A percentile compares a stretch with the other conserved stretches of the same genome.
Conservation (phyloP, 2,888 invertebrate genomes). For the Noctua pronuba region DNA sequence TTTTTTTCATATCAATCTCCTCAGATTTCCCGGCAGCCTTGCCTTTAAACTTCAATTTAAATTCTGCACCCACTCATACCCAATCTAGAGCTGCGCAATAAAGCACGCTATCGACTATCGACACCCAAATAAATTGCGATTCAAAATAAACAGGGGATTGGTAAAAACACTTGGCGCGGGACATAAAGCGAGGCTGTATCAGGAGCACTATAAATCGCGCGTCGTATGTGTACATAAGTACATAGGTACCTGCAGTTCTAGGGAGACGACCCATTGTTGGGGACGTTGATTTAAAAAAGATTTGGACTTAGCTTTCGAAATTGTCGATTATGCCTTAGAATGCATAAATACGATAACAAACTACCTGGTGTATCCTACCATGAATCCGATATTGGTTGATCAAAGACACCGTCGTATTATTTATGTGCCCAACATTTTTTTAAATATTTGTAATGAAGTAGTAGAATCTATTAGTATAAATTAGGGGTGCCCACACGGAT, state of each 20-base stretch:
- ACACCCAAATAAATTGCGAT: constrained; percentile 67
- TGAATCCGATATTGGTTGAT: not conserved
- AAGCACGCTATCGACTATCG: constrained; percentile 65
- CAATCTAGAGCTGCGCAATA: constrained; percentile 56
- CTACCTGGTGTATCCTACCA: not conserved
- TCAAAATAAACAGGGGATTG: constrained; percentile 71
- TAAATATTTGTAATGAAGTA: accelerated
- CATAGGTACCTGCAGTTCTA: constrained; percentile 13
- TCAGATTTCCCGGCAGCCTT: not conserved
- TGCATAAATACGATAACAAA: not conserved
- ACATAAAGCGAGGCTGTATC: constrained; percentile 73
- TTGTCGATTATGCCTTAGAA: not conserved
- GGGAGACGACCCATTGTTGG: constrained; percentile 10
- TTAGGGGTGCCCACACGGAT: not conserved
- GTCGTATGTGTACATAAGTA: constrained; percentile 48
- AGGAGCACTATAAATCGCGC: constrained; percentile 73
- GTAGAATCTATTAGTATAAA: no score
- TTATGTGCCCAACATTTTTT: not conserved
- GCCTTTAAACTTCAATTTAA: constrained; percentile 32
- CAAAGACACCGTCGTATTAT: not conserved
- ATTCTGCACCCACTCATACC: constrained; percentile 28
- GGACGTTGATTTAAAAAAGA: constrained; percentile 16
- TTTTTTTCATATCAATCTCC: not conserved
- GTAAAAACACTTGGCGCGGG: constrained; percentile 68
- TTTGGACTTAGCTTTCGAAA: constrained; percentile 5